Base-by-base conservation (phyloP, 2,888 invertebrate genomes). In the Bembecia ichneumoniformis region DNA sequence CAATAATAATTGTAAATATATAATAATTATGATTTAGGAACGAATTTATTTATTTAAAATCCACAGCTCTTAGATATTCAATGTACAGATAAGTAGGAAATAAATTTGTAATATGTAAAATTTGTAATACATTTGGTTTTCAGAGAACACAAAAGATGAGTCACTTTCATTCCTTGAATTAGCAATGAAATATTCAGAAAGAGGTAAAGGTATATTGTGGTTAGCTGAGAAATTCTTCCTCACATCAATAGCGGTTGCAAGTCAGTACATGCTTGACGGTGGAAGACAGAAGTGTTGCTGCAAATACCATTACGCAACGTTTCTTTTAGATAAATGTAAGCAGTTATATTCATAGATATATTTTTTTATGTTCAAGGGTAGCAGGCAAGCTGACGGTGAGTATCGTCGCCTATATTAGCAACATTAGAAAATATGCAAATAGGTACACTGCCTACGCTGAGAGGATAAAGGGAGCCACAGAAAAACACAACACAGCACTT, bases 191-290 rank as follows among this genome's bases (percentile, higher is more conserved):
- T 90, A 84, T 56, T 70, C 82, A 16, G 77, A 82, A 44, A 62
- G 63, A 51, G 83, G 81, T 17, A 82, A 83, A 59, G 87, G 87
- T 0, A 89, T 89, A 64, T 68, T 89, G 55, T 90, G 90, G 90
- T 63, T 90, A 10, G 89, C 89, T 0, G 88, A 90, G 57, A 89
- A 90, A 60, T 71, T 90, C 47, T 81, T 83, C 51, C 60, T 87
- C 4, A 81, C 87, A 1, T 57, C 82, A 1, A 81, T 89, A 15
- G 83, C 82, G 1, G 77, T 87, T 1, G 77, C 82, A 1, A 77
- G 81, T 49, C 67, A 74, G 48, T 87, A 76, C 54, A 52, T 79
- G 5, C 57, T 82, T 0, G 88, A 88, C 46, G 88, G 84, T 1
- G 88, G 88, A 2, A 77, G 87, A 43, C 79, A 81, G 52, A 84